phyloP scores from a whole-genome alignment of 2,888 invertebrate species.

The Perizoma affinitatum region DNA sequence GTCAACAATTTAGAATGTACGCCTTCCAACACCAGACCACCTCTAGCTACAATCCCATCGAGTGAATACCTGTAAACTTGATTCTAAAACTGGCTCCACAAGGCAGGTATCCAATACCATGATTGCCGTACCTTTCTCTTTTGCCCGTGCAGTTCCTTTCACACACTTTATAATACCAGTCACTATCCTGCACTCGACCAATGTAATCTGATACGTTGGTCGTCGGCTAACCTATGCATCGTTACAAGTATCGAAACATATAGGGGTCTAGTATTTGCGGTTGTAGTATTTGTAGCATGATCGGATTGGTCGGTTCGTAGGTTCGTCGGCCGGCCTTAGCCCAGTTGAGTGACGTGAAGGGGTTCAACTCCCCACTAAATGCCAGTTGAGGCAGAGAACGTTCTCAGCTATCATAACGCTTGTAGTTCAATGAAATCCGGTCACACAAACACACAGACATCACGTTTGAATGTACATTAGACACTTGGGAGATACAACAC shows the following conservation, averaged over 20 bases:
- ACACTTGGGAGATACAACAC: constrained; percentile 46
- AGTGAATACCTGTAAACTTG: constrained; percentile 46
- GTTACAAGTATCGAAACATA: constrained; percentile 36
- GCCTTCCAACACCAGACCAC: constrained; percentile 11
- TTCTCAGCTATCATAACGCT: constrained; percentile 53
- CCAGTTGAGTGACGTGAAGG: constrained; percentile 77
- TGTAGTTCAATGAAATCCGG: constrained; percentile 62
- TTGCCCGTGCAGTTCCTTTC: constrained; percentile 66
- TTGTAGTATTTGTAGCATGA: constrained; percentile 21
- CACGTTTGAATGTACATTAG: constrained; percentile 34
- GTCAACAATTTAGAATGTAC: constrained; percentile 25
- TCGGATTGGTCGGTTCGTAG: constrained; percentile 44
- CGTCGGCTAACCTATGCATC: constrained; percentile 26
- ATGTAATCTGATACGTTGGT: constrained; percentile 42
- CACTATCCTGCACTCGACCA: constrained; percentile 48
- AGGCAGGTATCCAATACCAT: constrained; percentile 40
- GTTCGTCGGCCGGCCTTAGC: constrained; percentile 82
- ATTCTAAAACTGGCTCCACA: constrained; percentile 48
- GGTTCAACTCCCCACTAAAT: constrained; percentile 63
- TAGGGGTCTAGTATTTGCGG: constrained; percentile 54
- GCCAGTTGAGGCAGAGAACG: constrained; percentile 52
- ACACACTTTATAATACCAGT: constrained; percentile 56
- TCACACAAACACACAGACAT: constrained; percentile 48
- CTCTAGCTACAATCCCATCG: constrained; percentile 25
- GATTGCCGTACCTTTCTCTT: constrained; percentile 66